Evolutionary conservation across 2,797 vertebrate species (phyloP), one percentile per base, ranked within the genome.

Genomic region (Hybognathus amarus): DNA sequence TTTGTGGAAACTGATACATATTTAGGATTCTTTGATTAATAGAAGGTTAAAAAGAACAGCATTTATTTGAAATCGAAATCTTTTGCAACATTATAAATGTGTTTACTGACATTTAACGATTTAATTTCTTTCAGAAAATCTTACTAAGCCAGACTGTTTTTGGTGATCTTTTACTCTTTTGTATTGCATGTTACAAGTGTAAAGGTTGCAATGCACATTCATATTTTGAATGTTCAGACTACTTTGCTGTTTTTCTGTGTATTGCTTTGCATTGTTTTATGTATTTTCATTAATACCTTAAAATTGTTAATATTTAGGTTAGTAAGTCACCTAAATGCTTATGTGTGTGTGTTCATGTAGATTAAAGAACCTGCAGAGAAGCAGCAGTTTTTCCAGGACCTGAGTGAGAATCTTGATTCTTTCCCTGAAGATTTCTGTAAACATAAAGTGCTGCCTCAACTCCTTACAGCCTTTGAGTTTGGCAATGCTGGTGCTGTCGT

Each of bases 351-450:
- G 8, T 90, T 67, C 9, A 17, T 66, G n/a, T 74, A 98, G 97
- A 98, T 98, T 83, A 98, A 97, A 89, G 97, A 98, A 33, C 93
- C 96, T 0, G 89, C 95, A 0, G 97, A 98, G 89, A 97, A 97
- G 89, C 97, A 98, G 79, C 95, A 96, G 87, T 98, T 98, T 86
- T 98, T 98, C 90, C 96, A 97, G 90, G 96, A 97, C 85, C 94
- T 98, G 71, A 98, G 96, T 90, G 94, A 97, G 63, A 95, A 96
- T 87, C 92, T 98, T 3, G 97, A 97, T 86, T 93, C 96, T 0
- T 97, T 97, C 86, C 97, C 97, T 0, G 96, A 97, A 89, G 95
- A 97, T 77, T 98, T 98, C 90, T 98, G 96, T 86, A 96, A 96
- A 73, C 97, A 98, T 92, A 97, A 97, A 89, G 96, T 98, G 84